Percentiles rank a stretch among this genome's conserved stretches.
Evolutionary conservation across 1,140 invertebrate species (phyloP).

Genomic region (Episyrphus balteatus): DNA sequence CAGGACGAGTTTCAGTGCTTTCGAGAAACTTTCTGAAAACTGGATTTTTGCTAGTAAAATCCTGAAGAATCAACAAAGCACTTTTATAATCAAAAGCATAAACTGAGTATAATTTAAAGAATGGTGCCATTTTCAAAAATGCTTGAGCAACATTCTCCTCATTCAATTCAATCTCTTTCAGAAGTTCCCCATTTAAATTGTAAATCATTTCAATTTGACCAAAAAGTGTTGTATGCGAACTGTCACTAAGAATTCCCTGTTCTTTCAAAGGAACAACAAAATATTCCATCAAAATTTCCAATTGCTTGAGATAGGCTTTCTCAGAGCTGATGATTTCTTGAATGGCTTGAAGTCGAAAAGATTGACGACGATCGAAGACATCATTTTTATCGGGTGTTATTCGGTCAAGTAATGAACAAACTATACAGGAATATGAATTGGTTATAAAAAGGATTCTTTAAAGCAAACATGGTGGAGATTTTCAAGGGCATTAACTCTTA

Average conservation of each 20-base stretch:
- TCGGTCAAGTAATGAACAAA: slow-evolving; percentile 18
- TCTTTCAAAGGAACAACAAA: slow-evolving; percentile 56
- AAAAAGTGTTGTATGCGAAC: slow-evolving; percentile 48
- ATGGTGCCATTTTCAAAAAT: slow-evolving; percentile 60
- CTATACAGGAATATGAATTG: slow-evolving; percentile 3
- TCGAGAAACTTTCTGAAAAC: slow-evolving; percentile 48
- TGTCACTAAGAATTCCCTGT: slow-evolving; percentile 45
- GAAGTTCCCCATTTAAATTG: slow-evolving; percentile 56
- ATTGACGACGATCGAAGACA: slow-evolving; percentile 37
- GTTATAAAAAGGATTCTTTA: slow-evolving; percentile 6
- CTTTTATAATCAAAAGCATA: slow-evolving; percentile 66
- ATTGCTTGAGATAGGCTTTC: slow-evolving; percentile 54
- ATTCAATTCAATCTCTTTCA: slow-evolving; percentile 49
- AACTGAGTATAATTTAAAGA: slow-evolving; percentile 65
- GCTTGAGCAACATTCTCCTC: slow-evolving; percentile 50
- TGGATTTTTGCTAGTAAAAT: slow-evolving; percentile 44
- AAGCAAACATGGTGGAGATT: neutral
- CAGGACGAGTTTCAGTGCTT: slow-evolving; percentile 55
- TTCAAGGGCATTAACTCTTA: slow-evolving; percentile 16
- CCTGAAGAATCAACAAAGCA: slow-evolving; percentile 45
- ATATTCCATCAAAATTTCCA: slow-evolving; percentile 55
- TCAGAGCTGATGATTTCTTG: slow-evolving; percentile 63
- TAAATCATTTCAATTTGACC: slow-evolving; percentile 62
- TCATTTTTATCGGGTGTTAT: slow-evolving; percentile 17
- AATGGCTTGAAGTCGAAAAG: slow-evolving; percentile 43